Conservation (phyloP, 37 sponge, comb jelly and placozoan genomes). For the Oopsacas minuta region DNA sequence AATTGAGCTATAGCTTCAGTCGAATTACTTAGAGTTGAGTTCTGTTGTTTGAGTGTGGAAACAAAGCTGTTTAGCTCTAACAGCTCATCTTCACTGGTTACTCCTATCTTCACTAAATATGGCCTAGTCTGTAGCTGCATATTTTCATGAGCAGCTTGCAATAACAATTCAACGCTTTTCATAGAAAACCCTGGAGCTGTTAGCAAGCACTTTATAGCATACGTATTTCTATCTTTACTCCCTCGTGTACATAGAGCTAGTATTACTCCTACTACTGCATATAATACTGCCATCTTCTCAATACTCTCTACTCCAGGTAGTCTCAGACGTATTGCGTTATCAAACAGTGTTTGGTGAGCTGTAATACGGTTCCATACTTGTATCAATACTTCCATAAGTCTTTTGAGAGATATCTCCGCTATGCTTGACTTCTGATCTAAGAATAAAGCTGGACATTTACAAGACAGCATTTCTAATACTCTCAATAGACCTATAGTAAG, state of each 20-base stretch:
- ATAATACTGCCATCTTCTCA: slow-evolving; percentile 20
- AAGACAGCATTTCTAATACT: slow-evolving; percentile 16
- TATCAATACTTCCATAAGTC: slow-evolving; percentile 10
- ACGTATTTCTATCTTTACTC: background rate
- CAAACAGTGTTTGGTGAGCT: slow-evolving; percentile 10
- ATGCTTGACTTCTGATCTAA: slow-evolving; percentile 6
- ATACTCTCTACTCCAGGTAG: slow-evolving; percentile 20
- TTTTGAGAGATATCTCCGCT: slow-evolving; percentile 3
- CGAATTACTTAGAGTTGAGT: background rate
- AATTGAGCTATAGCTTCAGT: background rate
- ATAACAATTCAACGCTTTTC: background rate
- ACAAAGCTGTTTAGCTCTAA: background rate
- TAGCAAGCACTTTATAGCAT: background rate
- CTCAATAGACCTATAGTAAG: slow-evolving; percentile 16
- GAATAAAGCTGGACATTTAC: slow-evolving; percentile 18
- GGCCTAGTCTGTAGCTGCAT: background rate
- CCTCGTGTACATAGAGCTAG: slow-evolving; percentile 13
- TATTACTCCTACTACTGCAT: slow-evolving; percentile 19
- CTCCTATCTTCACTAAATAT: background rate
- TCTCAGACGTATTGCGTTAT: background rate
- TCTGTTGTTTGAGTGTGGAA: background rate
- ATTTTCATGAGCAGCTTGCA: background rate
- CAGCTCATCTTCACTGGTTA: background rate
- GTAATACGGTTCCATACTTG: slow-evolving; percentile 23
- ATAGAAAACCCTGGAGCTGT: background rate